phyloP scores from a whole-genome alignment of 23 tunicate genomes.

The Clavelina lepadiformis region DNA sequence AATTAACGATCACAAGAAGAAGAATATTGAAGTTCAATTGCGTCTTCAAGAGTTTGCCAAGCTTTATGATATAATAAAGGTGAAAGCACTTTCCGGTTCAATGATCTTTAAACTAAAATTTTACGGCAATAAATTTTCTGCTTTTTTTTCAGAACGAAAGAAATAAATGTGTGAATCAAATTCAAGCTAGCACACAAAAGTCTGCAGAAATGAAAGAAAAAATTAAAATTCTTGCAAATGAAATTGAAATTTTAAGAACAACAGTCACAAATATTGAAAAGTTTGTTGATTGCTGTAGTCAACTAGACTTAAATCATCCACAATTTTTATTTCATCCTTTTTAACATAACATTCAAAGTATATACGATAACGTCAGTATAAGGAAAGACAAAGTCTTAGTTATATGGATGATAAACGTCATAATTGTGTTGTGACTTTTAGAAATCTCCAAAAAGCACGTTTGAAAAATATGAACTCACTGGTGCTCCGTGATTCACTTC shows the following conservation, averaged over 20 bases:
- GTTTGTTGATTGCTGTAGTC: conserved; percentile 17
- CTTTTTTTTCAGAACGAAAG: conserved; percentile 61
- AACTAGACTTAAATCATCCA: too few species aligned
- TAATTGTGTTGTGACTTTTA: too few species aligned
- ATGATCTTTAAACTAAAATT: neutral
- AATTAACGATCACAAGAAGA: conserved; percentile 79
- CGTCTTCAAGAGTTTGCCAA: conserved; percentile 86
- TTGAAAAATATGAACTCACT: conserved; percentile 71
- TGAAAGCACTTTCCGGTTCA: neutral
- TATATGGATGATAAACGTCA: too few species aligned
- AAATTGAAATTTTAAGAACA: conserved; percentile 82
- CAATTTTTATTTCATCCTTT: too few species aligned
- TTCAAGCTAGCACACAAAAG: conserved; percentile 92
- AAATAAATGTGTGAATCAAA: conserved; percentile 93
- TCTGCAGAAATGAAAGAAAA: conserved; percentile 96
- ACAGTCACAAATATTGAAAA: conserved; percentile 77
- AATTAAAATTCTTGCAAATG: conserved; percentile 79
- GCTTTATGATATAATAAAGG: conserved; percentile 92
- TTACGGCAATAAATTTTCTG: neutral
- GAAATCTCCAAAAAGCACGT: conserved; percentile 76
- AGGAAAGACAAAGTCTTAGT: too few species aligned
- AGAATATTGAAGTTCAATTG: conserved; percentile 52
- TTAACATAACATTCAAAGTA: too few species aligned
- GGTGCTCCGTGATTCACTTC: conserved; percentile 71
- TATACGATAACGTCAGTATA: too few species aligned